Conservation (phyloP, 2,113 vertebrate species). For the Sorex fumeus region DNA sequence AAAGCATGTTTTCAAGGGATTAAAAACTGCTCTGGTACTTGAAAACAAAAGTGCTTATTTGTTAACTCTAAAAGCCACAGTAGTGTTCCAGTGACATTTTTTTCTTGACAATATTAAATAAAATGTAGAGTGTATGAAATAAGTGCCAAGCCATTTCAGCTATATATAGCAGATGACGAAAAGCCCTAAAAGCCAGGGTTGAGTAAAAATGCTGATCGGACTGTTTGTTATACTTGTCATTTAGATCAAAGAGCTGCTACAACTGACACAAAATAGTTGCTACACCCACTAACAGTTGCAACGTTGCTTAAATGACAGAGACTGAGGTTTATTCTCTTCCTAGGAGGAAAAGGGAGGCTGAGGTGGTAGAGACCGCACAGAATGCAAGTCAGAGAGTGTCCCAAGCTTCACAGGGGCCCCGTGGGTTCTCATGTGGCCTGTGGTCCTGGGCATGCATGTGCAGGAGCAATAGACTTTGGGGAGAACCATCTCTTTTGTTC, state of each 20-base stretch:
- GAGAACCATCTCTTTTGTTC: not conserved
- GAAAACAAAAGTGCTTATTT: conserved; percentile 71
- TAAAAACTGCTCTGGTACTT: conserved; percentile 59
- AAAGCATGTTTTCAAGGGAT: conserved; percentile 66
- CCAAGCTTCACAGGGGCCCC: not conserved
- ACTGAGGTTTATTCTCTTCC: conserved; percentile 71
- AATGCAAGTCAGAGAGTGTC: conserved; percentile 54
- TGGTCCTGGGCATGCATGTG: not conserved
- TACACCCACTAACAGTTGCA: conserved; percentile 11
- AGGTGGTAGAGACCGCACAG: not conserved
- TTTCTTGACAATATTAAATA: conserved; percentile 74
- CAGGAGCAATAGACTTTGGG: conserved; percentile 9
- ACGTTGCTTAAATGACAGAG: conserved; percentile 64
- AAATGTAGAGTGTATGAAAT: conserved; percentile 68
- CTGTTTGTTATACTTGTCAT: conserved; percentile 82
- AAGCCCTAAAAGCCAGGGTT: conserved; percentile 68
- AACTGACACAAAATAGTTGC: conserved; percentile 65
- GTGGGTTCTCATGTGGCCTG: not conserved
- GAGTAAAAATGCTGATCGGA: conserved; percentile 81
- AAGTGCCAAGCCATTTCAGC: conserved; percentile 73
- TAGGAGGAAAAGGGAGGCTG: not conserved
- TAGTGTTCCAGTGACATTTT: conserved; percentile 53
- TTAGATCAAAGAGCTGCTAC: conserved; percentile 80
- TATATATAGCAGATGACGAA: conserved; percentile 60
- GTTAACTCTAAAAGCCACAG: conserved; percentile 71